phyloP scores from a whole-genome alignment of 2,888 invertebrate species.

The Plebejus argus region DNA sequence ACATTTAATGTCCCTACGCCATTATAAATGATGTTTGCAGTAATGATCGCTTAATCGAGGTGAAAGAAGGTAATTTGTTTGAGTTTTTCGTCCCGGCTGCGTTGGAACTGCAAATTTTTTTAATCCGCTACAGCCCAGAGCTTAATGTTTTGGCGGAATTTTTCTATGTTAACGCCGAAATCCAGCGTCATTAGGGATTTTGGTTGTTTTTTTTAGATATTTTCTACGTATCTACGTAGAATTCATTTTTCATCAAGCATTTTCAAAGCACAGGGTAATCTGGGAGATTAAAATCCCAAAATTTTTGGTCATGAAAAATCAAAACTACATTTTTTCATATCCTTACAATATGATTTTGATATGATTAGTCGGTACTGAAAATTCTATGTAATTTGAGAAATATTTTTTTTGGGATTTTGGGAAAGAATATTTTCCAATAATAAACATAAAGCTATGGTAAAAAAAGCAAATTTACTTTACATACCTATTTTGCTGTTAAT shows the following conservation, averaged over 20 bases:
- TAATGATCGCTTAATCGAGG: slow-evolving; percentile 73
- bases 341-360: too few relatives aligned
- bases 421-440: too few relatives aligned
- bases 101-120: slow-evolving; percentile 1
- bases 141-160: not conserved
- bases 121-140: not conserved
- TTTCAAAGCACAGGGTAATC: not conserved
- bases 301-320: too few relatives aligned
- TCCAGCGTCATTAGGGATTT: not conserved
- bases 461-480: too few relatives aligned
- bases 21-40: slow-evolving; percentile 66
- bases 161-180: not conserved
- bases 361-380: too few relatives aligned
- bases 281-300: too few relatives aligned
- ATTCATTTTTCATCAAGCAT: not conserved
- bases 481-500: too few relatives aligned
- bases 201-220: not conserved
- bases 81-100: slow-evolving; percentile 21
- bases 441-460: too few relatives aligned
- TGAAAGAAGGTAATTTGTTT: slow-evolving; percentile 64
- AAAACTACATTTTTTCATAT: too few relatives aligned
- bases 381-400: too few relatives aligned
- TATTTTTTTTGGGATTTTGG: too few relatives aligned
- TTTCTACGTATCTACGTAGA: not conserved
- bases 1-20: slow-evolving; percentile 49